phyloP scores from a whole-genome alignment of 2,888 invertebrate genomes.

The Allolobophora icterica region DNA sequence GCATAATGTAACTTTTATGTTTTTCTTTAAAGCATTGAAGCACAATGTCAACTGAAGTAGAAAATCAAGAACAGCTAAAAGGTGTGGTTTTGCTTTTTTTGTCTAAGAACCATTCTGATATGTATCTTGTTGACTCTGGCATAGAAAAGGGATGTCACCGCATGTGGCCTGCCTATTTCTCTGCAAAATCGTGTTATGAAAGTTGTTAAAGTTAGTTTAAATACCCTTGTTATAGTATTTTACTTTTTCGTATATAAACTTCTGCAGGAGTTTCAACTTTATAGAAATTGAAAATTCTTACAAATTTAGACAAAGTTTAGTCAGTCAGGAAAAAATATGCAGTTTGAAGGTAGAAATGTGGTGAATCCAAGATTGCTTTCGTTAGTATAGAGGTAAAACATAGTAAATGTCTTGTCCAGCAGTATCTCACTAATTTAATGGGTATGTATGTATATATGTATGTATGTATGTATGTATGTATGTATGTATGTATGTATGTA shows the following conservation, averaged over 20 bases:
- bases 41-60: slow-evolving; percentile 9
- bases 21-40: background rate
- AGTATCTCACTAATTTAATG: background rate
- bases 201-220: background rate
- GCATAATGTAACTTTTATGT: background rate
- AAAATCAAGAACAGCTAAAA: slow-evolving; percentile 2
- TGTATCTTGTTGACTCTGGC: background rate
- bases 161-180: no score
- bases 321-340: background rate
- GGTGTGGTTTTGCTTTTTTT: background rate
- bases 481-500: background rate
- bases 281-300: background rate
- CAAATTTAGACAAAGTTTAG: background rate
- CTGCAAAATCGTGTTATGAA: no score
- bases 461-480: background rate
- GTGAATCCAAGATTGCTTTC: background rate
- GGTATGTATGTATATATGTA: background rate
- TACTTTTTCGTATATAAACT: background rate
- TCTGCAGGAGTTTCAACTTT: background rate
- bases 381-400: background rate
- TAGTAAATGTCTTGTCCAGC: background rate
- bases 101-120: background rate
- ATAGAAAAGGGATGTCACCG: background rate
- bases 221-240: background rate
- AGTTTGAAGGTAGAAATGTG: background rate